Evolutionary conservation across 2,113 vertebrate species (phyloP).

Genomic region (Scophthalmus maximus): DNA sequence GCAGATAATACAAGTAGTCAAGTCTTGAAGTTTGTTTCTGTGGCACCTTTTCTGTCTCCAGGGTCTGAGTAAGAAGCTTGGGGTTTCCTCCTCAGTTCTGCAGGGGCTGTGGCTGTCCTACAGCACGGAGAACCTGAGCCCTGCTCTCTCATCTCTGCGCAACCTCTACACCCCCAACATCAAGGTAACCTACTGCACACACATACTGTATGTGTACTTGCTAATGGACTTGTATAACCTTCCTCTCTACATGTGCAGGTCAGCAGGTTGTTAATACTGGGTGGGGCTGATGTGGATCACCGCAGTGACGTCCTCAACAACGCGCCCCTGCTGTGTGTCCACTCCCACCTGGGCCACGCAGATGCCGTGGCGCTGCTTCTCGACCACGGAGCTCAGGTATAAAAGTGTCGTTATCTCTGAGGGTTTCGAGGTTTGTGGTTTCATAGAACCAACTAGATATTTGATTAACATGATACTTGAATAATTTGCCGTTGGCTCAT

Average conservation of each 20-base stretch:
- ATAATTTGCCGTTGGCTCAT: not conserved
- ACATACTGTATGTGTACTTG: not conserved
- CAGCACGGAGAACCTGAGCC: slow-evolving; percentile 93
- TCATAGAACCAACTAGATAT: not conserved
- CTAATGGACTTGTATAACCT: not conserved
- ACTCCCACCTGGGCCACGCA: slow-evolving; percentile 92
- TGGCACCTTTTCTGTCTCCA: slow-evolving; percentile 56
- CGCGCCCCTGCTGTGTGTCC: slow-evolving; percentile 92
- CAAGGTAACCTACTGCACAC: slow-evolving; percentile 61
- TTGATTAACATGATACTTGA: not conserved
- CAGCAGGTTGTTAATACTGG: slow-evolving; percentile 91
- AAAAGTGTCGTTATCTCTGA: accelerated
- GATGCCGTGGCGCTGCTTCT: slow-evolving; percentile 92
- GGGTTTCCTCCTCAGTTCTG: slow-evolving; percentile 95
- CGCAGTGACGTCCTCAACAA: slow-evolving; percentile 92
- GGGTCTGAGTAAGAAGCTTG: slow-evolving; percentile 97
- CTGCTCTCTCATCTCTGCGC: slow-evolving; percentile 91
- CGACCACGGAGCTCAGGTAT: slow-evolving; percentile 90
- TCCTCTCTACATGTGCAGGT: slow-evolving; percentile 81
- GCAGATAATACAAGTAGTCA: too few relatives aligned
- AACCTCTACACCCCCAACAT: slow-evolving; percentile 98
- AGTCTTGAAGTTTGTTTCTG: not conserved
- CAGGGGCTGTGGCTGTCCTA: slow-evolving; percentile 98
- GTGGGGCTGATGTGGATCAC: slow-evolving; percentile 93
- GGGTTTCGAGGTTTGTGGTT: not conserved